Evolutionary conservation across 2,888 invertebrate species (phyloP), one percentile per base, ranked within the genome.

Genomic region (Stegophylla sp.): DNA sequence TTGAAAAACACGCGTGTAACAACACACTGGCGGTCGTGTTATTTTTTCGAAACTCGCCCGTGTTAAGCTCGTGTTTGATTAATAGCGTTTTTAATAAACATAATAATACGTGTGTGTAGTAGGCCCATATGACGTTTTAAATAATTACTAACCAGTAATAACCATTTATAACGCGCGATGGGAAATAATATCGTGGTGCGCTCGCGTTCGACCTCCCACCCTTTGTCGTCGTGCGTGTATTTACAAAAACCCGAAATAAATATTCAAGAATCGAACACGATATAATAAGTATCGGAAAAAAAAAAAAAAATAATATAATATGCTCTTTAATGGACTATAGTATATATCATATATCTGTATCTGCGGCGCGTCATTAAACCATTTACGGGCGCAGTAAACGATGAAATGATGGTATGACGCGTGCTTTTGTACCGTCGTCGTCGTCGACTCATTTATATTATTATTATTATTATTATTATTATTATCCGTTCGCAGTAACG

Each of bases 261-360:
- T n/a, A n/a, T n/a, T 69, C 51, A 20, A 69, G 13, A 69, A 53
- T 15, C n/a, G 51, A 69, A 69, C 26, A 28, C 17, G 15, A 51
- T 20, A 43, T 7, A 43, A 64, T 23, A 64, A 41, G 43, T 43
- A n/a, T n/a, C 43, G 43, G 43, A n/a, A n/a, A n/a, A n/a, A n/a
- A n/a, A n/a, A n/a, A n/a, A n/a, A n/a, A n/a, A n/a, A 9, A 9
- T 51, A n/a, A 5, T 7, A 51, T n/a, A 51, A 20, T 0, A 15
- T 15, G 15, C 43, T 43, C 43, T 5, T 43, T 56, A 23, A 23
- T 56, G 2, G 12, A 56, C 20, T 23, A 56, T 12, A 43, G 10
- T 43, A 43, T 43, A 43, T 10, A 43, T 43, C 43, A 10, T 43
- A 9, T 43, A 43, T 43, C n/a, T n/a, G n/a, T n/a, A 9, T 23